Conservation (phyloP, 1,140 invertebrate genomes). For the Contarinia nasturtii region DNA sequence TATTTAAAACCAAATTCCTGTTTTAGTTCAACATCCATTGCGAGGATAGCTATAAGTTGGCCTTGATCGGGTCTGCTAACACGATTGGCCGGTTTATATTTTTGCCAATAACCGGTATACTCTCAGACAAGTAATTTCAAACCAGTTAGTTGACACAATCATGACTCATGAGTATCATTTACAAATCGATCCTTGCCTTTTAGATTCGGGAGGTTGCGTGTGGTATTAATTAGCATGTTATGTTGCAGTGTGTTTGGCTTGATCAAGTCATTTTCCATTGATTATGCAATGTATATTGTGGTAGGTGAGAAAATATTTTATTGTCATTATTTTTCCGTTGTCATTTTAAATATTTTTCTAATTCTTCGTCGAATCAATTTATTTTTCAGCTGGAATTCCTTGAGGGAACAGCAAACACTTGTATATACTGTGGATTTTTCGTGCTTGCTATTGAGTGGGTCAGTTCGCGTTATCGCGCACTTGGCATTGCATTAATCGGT, state of each 20-base stretch:
- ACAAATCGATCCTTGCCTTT: neutral
- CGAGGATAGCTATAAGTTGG: conserved; percentile 35
- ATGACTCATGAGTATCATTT: neutral
- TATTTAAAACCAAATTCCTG: no score
- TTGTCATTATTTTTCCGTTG: conserved; percentile 25
- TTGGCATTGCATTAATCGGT: conserved; percentile 53
- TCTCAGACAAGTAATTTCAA: conserved; percentile 40
- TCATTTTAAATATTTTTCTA: no score
- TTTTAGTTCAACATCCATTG: conserved; percentile 25
- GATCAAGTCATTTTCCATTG: conserved; percentile 38
- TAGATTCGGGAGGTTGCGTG: conserved; percentile 42
- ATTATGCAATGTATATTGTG: conserved; percentile 34
- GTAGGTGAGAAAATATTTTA: conserved; percentile 33
- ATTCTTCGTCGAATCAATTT: no score
- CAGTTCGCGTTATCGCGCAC: conserved; percentile 46
- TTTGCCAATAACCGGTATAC: conserved; percentile 40
- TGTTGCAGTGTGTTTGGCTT: conserved; percentile 37
- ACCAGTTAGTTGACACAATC: neutral
- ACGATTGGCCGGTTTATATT: conserved; percentile 50
- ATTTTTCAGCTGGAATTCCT: no score
- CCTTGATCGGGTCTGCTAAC: conserved; percentile 48
- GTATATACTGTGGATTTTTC: conserved; percentile 20
- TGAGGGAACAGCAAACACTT: no score
- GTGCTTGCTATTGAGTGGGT: conserved; percentile 55
- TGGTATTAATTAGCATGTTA: conserved; percentile 33